Evolutionary conservation across 2,888 invertebrate genomes (phyloP), one percentile per base, ranked within the genome.

Genomic region (Craniophora ligustri): DNA sequence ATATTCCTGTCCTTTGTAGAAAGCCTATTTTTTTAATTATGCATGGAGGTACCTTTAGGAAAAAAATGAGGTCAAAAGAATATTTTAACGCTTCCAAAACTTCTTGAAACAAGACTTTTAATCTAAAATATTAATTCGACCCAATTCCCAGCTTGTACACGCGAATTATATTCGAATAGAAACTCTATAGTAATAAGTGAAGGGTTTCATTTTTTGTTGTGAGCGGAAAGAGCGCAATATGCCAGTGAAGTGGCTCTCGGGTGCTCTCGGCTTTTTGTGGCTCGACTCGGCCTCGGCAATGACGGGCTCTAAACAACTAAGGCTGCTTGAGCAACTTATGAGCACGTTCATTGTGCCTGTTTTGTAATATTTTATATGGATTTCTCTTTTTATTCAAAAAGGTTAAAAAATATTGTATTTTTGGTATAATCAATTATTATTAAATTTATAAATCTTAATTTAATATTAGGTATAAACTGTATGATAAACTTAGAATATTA

Each of bases 241-340:
- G 75, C 70, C 68, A 11, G 75, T 64, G 49, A 67, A 87, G 86
- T 66, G 79, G 76, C 61, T 56, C 82, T 83, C 71, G 68, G 75
- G 71, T 50, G 72, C 79, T 67, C 84, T 79, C 66, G 54, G 76
- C 83, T 84, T 85, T 85, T 84, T 83, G 84, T 78, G 63, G 75
- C 77, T 76, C 68, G 67, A 79, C 67, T 71, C 48, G 57, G 69
- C 64, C 60, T 64, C 66, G 60, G 66, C 72, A 67, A 61, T 58
- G 76, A 76, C 77, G 78, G 72, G 78, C 82, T 77, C 87, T 87
- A 86, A 86, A 82, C 86, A 86, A 87, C 86, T 85, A 83, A 81
- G 82, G 75, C 81, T 78, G 69, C 86, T 87, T 64, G 65, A 81
- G 56, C 73, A 79, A 84, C 84, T 85, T 82, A 81, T 77, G 77